These are phyloP conservation scores for Catostomus latipinnis DNA, from an alignment of 2,797 vertebrate genomes.

Conservation along the genomic window DNA sequence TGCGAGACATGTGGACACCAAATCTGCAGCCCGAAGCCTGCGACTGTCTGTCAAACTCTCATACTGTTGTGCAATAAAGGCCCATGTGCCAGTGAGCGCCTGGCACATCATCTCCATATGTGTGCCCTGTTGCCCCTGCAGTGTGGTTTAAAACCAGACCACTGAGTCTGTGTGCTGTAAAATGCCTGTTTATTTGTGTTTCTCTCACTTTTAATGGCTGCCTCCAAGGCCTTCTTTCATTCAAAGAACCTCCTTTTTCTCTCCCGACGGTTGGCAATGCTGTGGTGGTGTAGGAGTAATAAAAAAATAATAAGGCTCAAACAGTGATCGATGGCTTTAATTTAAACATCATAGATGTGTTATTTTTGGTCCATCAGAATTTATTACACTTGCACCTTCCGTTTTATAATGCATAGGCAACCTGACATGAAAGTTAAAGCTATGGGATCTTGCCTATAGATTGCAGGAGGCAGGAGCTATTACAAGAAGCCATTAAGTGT, in stretches of 20 bases:
- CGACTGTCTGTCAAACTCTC: conserved; percentile 43
- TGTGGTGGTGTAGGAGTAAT: conserved; percentile 51
- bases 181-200: conserved; percentile 65
- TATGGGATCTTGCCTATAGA: conserved; percentile 26
- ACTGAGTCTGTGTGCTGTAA: conserved; percentile 55
- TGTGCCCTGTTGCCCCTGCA: conserved; percentile 49
- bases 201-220: conserved; percentile 62
- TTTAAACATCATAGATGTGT: conserved; percentile 58
- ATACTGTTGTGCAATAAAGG: conserved; percentile 47
- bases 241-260: conserved; percentile 34
- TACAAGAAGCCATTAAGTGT: conserved; percentile 22
- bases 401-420: conserved; percentile 31
- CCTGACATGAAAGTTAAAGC: conserved; percentile 38
- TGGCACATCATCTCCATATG: conserved; percentile 60
- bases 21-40: conserved; percentile 40
- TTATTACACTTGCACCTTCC: conserved; percentile 34
- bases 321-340: conserved; percentile 60
- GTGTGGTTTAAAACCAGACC: conserved; percentile 49
- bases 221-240: conserved; percentile 58
- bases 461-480: conserved; percentile 16
- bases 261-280: conserved; percentile 45
- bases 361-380: conserved; percentile 53
- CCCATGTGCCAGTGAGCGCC: conserved; percentile 52
- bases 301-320: conserved; percentile 50
- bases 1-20: conserved; percentile 39